phyloP scores from a whole-genome alignment of 2,113 vertebrate species.

The Brachyistius frenatus region DNA sequence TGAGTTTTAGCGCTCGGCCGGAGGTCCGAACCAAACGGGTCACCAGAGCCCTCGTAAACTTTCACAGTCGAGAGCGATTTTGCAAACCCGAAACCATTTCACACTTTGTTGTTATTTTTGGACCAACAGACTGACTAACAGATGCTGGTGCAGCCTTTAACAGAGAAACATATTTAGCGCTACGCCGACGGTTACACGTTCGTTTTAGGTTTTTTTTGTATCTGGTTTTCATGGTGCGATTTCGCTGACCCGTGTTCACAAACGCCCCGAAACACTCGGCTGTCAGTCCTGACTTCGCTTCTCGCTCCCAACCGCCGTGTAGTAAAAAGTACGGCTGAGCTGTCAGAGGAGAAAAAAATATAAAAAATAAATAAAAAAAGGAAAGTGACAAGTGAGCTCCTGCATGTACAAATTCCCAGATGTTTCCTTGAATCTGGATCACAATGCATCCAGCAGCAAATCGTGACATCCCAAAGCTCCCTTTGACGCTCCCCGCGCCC shows the following conservation, averaged over 20 bases:
- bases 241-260: not conserved
- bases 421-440: constrained; percentile 43
- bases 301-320: not conserved
- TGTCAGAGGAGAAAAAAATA: constrained; percentile 12
- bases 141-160: constrained; percentile 11
- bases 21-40: constrained; percentile 27
- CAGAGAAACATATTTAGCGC: constrained; percentile 30
- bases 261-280: not conserved
- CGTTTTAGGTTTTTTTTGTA: not conserved
- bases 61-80: constrained; percentile 46
- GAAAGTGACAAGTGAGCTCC: constrained; percentile 13
- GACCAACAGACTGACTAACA: constrained; percentile 30
- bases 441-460: constrained; percentile 33
- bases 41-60: constrained; percentile 18
- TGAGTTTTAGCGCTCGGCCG: not conserved
- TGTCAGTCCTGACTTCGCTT: not conserved
- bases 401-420: constrained; percentile 21
- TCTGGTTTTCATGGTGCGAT: not conserved
- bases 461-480: constrained; percentile 22
- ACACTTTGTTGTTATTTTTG: constrained; percentile 68
- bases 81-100: constrained; percentile 58
- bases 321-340: not conserved
- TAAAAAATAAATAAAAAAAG: not conserved
- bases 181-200: not conserved
- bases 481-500: constrained; percentile 30